Conservation (phyloP, 2,113 vertebrate species). For the Hemicordylus capensis region DNA sequence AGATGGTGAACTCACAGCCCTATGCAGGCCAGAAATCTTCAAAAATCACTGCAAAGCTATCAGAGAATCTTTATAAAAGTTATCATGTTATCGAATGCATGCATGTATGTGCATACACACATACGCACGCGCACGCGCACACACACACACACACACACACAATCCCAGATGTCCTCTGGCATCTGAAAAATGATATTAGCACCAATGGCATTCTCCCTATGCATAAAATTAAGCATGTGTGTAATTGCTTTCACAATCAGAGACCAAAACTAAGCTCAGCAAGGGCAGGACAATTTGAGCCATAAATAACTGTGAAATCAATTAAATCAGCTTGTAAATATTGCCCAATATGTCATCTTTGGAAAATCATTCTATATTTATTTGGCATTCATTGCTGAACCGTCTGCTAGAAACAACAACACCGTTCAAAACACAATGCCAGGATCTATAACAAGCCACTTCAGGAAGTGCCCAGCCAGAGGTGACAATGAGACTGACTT, state of each 20-base stretch:
- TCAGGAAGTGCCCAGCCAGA: slow-evolving; percentile 1
- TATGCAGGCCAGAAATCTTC: neutral
- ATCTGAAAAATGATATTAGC: neutral
- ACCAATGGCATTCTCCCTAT: slow-evolving; percentile 10
- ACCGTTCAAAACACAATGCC: slow-evolving; percentile 30
- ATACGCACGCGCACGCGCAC: no score
- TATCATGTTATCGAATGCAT: neutral
- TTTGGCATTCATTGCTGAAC: slow-evolving; percentile 56
- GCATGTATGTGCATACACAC: no score
- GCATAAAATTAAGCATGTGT: slow-evolving; percentile 47
- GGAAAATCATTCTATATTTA: slow-evolving; percentile 61
- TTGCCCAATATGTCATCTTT: slow-evolving; percentile 58
- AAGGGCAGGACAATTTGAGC: slow-evolving; percentile 49
- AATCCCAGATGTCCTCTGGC: neutral
- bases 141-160: neutral
- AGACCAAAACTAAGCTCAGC: slow-evolving; percentile 8
- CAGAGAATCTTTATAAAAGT: neutral
- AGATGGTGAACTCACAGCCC: neutral
- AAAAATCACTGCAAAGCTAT: neutral
- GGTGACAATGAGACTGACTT: slow-evolving; percentile 36
- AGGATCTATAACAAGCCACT: slow-evolving; percentile 51
- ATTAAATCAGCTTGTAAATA: slow-evolving; percentile 67
- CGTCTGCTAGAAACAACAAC: slow-evolving; percentile 48
- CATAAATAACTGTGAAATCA: slow-evolving; percentile 46
- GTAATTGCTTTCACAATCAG: slow-evolving; percentile 21